Conservation (phyloP, 2,888 invertebrate species). For the Hypercompe scribonia region DNA sequence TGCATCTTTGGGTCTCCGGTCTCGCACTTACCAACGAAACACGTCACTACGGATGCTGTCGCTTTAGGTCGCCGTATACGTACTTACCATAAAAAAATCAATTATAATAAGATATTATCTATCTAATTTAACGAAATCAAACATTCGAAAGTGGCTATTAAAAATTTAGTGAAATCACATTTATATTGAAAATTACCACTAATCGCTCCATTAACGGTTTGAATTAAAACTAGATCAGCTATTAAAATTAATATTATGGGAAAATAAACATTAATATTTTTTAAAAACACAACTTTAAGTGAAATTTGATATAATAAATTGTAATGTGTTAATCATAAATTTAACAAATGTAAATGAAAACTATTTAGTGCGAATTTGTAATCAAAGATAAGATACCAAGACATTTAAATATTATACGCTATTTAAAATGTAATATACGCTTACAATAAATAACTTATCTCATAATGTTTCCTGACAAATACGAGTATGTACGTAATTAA, state of each 20-base stretch:
- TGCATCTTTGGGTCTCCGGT: no score
- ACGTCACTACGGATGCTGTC: no score
- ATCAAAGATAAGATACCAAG: background rate
- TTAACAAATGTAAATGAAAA: background rate
- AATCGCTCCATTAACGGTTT: background rate
- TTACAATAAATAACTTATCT: background rate
- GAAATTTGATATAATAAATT: background rate
- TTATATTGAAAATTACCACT: background rate
- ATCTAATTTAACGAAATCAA: background rate
- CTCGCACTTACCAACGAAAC: no score
- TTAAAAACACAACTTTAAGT: background rate
- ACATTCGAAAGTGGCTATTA: background rate
- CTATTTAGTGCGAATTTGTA: background rate
- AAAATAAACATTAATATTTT: background rate
- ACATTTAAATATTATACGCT: background rate
- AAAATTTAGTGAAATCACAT: background rate
- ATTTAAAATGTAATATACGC: background rate
- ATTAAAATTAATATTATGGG: background rate
- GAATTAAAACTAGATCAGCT: background rate
- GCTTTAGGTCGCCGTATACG: no score
- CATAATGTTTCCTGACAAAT: background rate
- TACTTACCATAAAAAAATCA: background rate
- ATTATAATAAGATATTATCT: background rate
- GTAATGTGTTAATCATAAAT: background rate
- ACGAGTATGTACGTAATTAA: no score